Percentiles rank a stretch among this genome's conserved stretches.
phyloP scores from a whole-genome alignment of 2,113 vertebrate species.

The Micromys minutus region DNA sequence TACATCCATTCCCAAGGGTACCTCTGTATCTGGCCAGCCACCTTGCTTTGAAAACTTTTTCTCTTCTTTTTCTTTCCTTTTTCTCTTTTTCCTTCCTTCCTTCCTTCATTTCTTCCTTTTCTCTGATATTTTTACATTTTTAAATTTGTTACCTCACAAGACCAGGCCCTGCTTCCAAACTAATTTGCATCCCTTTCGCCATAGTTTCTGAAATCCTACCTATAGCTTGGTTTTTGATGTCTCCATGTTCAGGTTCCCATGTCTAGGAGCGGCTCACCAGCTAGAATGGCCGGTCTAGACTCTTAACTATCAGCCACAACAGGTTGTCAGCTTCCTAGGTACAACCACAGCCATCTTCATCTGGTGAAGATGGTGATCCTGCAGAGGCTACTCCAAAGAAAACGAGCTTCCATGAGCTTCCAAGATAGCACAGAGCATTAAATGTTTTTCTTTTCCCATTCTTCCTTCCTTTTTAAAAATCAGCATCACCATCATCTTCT shows the following conservation, averaged over 20 bases:
- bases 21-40: not conserved
- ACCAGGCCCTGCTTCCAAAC: not conserved
- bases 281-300: not conserved
- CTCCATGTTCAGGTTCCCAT: not conserved
- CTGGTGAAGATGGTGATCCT: not conserved
- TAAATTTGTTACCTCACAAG: not conserved
- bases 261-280: not conserved
- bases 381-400: not conserved
- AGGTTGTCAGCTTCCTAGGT: not conserved
- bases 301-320: not conserved
- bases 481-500: not conserved
- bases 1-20: not conserved
- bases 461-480: not conserved
- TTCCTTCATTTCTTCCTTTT: too few species aligned
- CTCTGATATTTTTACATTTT: not conserved
- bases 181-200: not conserved
- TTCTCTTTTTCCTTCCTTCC: too few species aligned
- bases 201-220: not conserved
- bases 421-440: not conserved
- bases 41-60: not conserved
- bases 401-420: not conserved
- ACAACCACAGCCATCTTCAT: not conserved
- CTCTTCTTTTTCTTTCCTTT: too few species aligned
- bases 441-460: not conserved
- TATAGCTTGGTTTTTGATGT: not conserved